These are phyloP conservation scores for Drosophila vallismaia DNA, from an alignment of 2,888 invertebrate genomes.

Conservation along the genomic window DNA sequence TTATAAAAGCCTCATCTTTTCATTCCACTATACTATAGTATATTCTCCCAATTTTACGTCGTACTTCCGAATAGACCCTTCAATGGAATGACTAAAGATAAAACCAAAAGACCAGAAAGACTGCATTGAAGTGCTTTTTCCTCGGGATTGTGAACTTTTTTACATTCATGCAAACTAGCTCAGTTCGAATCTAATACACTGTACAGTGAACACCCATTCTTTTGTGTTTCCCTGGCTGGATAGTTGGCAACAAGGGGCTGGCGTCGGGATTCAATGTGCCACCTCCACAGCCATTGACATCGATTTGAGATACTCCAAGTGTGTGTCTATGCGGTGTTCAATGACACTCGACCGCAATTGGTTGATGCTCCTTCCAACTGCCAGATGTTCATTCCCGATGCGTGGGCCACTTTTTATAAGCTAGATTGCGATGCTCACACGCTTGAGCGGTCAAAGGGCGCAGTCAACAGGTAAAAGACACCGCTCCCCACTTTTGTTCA, in stretches of 20 bases:
- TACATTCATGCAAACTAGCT: constrained; percentile 26
- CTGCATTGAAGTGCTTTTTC: constrained; percentile 13
- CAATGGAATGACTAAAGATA: constrained; percentile 9
- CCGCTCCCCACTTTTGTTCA: not conserved
- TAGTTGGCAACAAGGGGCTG: constrained; percentile 16
- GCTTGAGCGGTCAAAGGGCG: constrained; percentile 51
- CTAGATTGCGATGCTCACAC: constrained; percentile 38
- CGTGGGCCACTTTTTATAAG: constrained; percentile 26
- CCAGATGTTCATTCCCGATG: constrained; percentile 54
- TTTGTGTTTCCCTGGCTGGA: constrained; percentile 5
- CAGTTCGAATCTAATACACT: constrained; percentile 2
- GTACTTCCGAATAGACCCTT: constrained; percentile 10
- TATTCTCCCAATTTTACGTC: too few relatives aligned
- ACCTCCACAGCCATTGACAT: constrained; percentile 33
- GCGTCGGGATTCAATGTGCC: not conserved
- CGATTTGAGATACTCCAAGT: constrained; percentile 14
- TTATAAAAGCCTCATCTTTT: constrained; percentile 2
- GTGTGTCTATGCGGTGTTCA: constrained; percentile 46
- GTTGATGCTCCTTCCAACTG: constrained; percentile 36
- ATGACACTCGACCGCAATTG: constrained; percentile 72
- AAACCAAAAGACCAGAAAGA: constrained; percentile 11
- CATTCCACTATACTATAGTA: not conserved
- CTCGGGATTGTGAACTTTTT: constrained; percentile 11
- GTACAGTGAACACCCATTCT: not conserved
- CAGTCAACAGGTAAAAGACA: constrained; percentile 30